Evolutionary conservation across 1,140 invertebrate genomes (phyloP), one percentile per base, ranked within the genome.

Genomic region (Polypedilum pembai): DNA sequence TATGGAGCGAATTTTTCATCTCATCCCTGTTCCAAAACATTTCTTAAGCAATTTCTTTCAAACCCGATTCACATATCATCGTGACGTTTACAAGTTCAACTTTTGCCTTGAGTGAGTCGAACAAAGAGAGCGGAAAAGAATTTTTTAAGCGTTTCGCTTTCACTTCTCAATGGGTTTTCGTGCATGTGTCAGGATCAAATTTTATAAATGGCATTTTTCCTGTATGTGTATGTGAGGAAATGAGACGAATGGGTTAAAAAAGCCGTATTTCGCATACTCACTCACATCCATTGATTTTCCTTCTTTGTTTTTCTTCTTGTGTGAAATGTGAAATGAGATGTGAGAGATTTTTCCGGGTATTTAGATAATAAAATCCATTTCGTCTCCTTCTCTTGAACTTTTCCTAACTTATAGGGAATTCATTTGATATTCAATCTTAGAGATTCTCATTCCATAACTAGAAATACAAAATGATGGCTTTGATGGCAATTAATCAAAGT

Each of bases 401-500:
- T n/a, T n/a, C n/a, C n/a, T n/a, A 56, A 56, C 45, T 56, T 56
- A 56, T 4, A 56, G 45, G 12, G 12, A 56, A 56, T 56, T 56
- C 45, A 56, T 56, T 56, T 56, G 45, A 56, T 56, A 56, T 56
- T 56, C 45, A 56, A 56, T 56, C 45, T 56, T 56, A 45, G 8
- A 15, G 41, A 56, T 56, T 12, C 45, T 56, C 45, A 45, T 12
- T 45, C 41, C 41, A 12, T 12, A 10, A 45, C 12, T n/a, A 56
- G 15, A 56, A 56, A 12, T n/a, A n/a, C n/a, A 33, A 56, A 56
- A 56, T 56, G 65, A 69, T 21, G 65, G 65, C 65, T 69, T 69
- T 69, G 65, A 69, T 69, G 65, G 65, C 65, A 69, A 69, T 69
- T 69, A 69, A 69, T 69, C 65, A 69, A 69, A 69, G 65, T 69